Base-by-base conservation (phyloP, 2,797 vertebrate species). In the Picus viridis region DNA sequence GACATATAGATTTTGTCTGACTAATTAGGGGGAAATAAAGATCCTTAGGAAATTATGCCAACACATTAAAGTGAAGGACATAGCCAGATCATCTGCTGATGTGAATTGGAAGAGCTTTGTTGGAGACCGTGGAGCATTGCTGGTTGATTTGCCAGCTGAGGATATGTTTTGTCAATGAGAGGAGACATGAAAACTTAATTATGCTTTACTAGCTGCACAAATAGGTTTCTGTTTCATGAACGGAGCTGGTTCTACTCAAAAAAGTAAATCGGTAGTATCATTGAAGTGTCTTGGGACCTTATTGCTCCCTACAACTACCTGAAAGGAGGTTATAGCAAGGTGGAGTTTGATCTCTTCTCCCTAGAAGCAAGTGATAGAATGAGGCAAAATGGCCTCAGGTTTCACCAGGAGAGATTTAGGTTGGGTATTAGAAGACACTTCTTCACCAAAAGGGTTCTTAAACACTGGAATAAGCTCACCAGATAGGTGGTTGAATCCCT, bases 111-210 rank as follows among this genome's bases (percentile, higher is more conserved):
- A 83, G 57, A 63, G 49, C 41, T 89, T 53, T 64, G 32, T 5
- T 71, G 82, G 67, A 47, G 27, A 19, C 78, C 84, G 9, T 8
- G 8, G 83, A 83, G 30, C 49, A 89, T 68, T 19, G 4, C 64
- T 23, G 4, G 82, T 76, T 90, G 84, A 76, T 83, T 26, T 2
- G 62, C 16, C 45, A 34, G 51, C 79, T 67, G 72, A 88, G 80
- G 18, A 88, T 61, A 8, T 32, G 29, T 83, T 91, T 91, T 92
- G 41, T 74, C 71, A 94, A 45, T 69, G 74, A 88, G 70, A 63
- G 49, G 20, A 77, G 51, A 68, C 30, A 34, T 59, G 83, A 91
- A 89, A 91, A 89, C n/a, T 76, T 91, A 84, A 84, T 94, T 94
- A 59, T 62, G 45, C 47, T 83, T 64, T 88, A 74, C 63, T 73